Evolutionary conservation across 2,888 invertebrate species (phyloP).

Genomic region (Emmelina monodactyla): DNA sequence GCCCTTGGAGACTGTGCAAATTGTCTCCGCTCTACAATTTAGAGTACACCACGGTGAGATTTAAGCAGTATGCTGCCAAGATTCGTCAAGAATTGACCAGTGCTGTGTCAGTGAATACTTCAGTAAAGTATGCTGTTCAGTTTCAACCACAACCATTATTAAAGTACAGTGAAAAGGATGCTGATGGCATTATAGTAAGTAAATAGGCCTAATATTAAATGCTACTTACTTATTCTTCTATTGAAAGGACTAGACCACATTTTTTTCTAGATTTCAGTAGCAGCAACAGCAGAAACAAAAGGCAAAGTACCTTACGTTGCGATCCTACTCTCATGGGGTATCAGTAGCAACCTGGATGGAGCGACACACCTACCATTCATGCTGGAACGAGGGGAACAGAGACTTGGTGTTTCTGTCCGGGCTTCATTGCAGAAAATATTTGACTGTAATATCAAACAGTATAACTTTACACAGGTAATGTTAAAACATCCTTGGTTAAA

Average conservation of each 20-base stretch:
- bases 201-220: too few relatives aligned
- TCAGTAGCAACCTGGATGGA: constrained; percentile 22
- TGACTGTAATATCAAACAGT: constrained; percentile 52
- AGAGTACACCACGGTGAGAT: constrained; percentile 32
- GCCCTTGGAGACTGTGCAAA: constrained; percentile 38
- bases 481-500: too few relatives aligned
- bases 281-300: constrained; percentile 26
- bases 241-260: too few relatives aligned
- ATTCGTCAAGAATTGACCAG: constrained; percentile 41
- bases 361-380: constrained; percentile 48
- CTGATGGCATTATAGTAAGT: constrained; percentile 43
- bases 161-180: constrained; percentile 42
- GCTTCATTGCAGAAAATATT: constrained; percentile 39
- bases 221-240: too few relatives aligned
- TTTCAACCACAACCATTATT: constrained; percentile 36
- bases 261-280: constrained; percentile 37
- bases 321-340: constrained; percentile 49
- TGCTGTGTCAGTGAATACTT: constrained; percentile 25
- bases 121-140: constrained; percentile 33
- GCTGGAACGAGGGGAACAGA: constrained; percentile 48
- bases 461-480: constrained; percentile 45
- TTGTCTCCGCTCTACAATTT: constrained; percentile 48
- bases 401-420: constrained; percentile 36
- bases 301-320: constrained; percentile 37
- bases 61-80: constrained; percentile 51